Percentiles rank a stretch among this genome's conserved stretches.
Evolutionary conservation across 2,797 vertebrate genomes (phyloP).

Genomic region (Enteromius mattozi): DNA sequence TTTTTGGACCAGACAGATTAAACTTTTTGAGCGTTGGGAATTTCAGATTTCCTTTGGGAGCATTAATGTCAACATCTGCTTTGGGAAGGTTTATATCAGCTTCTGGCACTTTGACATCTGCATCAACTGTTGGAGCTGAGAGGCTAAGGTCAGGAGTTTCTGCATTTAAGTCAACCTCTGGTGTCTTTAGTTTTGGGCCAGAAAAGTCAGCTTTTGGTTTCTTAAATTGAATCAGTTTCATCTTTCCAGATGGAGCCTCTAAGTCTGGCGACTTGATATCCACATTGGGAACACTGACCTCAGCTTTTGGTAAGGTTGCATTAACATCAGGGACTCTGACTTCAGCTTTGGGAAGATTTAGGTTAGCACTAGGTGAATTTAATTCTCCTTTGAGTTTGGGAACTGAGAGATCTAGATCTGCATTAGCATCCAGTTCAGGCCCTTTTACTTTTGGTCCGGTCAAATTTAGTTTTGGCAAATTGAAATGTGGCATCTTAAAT

Average conservation of each 20-base stretch:
- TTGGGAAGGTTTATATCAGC: conserved; percentile 67
- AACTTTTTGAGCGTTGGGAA: conserved; percentile 60
- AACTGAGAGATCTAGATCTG: conserved; percentile 40
- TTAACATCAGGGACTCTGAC: conserved; percentile 50
- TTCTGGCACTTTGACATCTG: conserved; percentile 63
- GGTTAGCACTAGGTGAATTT: conserved; percentile 31
- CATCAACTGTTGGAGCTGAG: conserved; percentile 64
- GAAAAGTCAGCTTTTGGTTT: conserved; percentile 44
- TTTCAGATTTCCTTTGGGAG: conserved; percentile 67
- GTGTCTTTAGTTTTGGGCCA: conserved; percentile 49
- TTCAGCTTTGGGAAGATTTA: conserved; percentile 60
- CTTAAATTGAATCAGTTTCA: conserved; percentile 58
- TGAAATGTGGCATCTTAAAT: conserved; percentile 50
- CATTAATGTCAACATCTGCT: conserved; percentile 63
- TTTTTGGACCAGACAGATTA: conserved; percentile 60
- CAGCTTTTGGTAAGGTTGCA: conserved; percentile 56
- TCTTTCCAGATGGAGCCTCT: conserved; percentile 54
- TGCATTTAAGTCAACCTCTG: conserved; percentile 53
- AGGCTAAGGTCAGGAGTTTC: conserved; percentile 62
- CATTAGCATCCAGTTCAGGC: conserved; percentile 36
- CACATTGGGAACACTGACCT: conserved; percentile 45
- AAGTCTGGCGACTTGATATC: conserved; percentile 53
- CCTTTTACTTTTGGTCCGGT: conserved; percentile 44
- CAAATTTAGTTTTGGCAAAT: conserved; percentile 48
- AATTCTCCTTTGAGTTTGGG: conserved; percentile 44